These are phyloP conservation scores for Zoanthus solanderi DNA, from an alignment of 92 coral and sea anemone genomes.

Conservation along the genomic window DNA sequence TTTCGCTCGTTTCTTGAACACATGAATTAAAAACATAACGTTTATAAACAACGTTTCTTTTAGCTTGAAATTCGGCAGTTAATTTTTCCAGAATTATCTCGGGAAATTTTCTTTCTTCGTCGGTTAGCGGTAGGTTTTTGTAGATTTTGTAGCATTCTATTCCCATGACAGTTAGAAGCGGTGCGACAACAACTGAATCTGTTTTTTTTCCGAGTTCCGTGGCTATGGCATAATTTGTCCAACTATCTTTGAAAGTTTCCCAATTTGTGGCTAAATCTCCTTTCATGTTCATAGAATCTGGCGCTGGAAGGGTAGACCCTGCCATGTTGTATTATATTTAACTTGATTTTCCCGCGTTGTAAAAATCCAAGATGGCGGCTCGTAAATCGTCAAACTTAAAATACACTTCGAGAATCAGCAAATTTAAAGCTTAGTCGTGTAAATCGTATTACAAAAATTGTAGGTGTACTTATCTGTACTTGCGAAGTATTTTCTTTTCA, in stretches of 20 bases:
- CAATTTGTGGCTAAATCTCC: conserved; percentile 58
- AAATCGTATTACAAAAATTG: too few relatives aligned
- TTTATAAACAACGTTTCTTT: conserved; percentile 67
- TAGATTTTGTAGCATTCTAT: conserved; percentile 53
- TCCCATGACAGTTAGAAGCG: conserved; percentile 49
- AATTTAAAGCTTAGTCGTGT: too few relatives aligned
- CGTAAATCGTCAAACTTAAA: background rate
- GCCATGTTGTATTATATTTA: too few relatives aligned
- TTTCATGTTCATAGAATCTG: conserved; percentile 44
- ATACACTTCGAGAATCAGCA: too few relatives aligned
- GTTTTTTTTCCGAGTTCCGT: conserved; percentile 57
- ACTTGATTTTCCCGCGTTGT: background rate
- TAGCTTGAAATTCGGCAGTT: conserved; percentile 58
- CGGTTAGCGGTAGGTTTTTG: conserved; percentile 58
- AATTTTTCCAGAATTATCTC: conserved; percentile 40
- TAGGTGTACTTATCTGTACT: too few relatives aligned
- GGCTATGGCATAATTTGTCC: conserved; percentile 44
- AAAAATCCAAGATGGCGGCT: background rate
- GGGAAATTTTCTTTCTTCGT: conserved; percentile 53
- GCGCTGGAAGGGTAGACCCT: background rate
- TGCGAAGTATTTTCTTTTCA: too few relatives aligned
- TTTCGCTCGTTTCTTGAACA: conserved; percentile 41
- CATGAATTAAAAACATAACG: conserved; percentile 61
- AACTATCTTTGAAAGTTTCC: conserved; percentile 62
- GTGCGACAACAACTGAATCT: conserved; percentile 30